Percentiles rank a stretch among this genome's conserved stretches.
These are phyloP conservation scores for Mya arenaria DNA, from an alignment of 1,140 invertebrate species.

Conservation along the genomic window DNA sequence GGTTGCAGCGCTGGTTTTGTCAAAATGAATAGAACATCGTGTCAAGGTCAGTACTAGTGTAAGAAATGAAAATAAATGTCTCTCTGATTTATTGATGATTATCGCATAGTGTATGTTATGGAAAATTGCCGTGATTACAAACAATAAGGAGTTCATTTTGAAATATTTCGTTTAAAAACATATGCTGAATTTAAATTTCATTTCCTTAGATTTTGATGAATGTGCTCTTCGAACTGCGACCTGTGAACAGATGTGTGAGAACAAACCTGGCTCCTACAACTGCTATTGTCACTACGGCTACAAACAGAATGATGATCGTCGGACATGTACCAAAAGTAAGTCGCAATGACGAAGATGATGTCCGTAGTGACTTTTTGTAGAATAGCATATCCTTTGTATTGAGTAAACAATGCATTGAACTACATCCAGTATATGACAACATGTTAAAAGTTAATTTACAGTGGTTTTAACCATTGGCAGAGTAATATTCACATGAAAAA, in stretches of 20 bases:
- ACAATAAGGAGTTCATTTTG: no score
- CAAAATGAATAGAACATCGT: background rate
- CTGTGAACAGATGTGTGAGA: constrained; percentile 22
- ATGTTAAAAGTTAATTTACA: no score
- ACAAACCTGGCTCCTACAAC: background rate
- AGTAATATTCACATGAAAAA: no score
- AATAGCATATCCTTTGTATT: no score
- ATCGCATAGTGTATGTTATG: background rate
- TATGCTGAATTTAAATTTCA: background rate
- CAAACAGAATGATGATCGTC: constrained; percentile 1
- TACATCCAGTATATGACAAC: no score
- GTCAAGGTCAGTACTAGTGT: background rate
- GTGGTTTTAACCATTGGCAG: no score
- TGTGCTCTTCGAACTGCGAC: background rate
- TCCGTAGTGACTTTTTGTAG: background rate
- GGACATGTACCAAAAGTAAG: constrained; percentile 21
- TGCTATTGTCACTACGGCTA: constrained; percentile 5
- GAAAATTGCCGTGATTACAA: no score
- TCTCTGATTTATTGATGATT: background rate
- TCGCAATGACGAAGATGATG: no score
- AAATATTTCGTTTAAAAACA: background rate
- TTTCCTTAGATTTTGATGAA: constrained; percentile 13
- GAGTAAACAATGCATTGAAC: background rate
- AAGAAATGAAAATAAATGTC: background rate
- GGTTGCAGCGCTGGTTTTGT: background rate